phyloP scores from a whole-genome alignment of 2,888 invertebrate genomes.

The Phoronis australis region DNA sequence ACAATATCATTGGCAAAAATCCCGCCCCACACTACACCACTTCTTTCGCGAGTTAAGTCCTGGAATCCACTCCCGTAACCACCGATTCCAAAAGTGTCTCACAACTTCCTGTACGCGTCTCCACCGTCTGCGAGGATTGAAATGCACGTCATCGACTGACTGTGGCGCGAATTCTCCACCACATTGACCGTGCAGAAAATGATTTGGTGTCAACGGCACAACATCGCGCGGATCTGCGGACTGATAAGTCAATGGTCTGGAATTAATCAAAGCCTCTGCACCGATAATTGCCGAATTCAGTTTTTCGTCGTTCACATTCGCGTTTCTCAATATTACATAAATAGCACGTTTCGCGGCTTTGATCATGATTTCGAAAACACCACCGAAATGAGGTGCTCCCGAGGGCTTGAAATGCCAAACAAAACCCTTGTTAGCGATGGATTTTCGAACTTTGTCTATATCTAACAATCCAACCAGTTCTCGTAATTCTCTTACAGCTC shows the following conservation, averaged over 20 bases:
- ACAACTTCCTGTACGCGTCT: slow-evolving; percentile 3
- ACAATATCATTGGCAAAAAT: no score
- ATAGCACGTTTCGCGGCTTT: slow-evolving; percentile 40
- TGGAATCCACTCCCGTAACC: slow-evolving; percentile 3
- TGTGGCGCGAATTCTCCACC: background rate
- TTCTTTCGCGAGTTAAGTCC: background rate
- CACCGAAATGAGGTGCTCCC: slow-evolving; percentile 38
- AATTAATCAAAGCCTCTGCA: slow-evolving; percentile 9
- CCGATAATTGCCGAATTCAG: slow-evolving; percentile 4
- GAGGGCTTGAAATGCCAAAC: slow-evolving; percentile 45
- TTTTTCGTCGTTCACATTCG: background rate
- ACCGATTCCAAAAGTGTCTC: slow-evolving; percentile 3
- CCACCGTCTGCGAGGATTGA: slow-evolving; percentile 4
- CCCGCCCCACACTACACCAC: slow-evolving; percentile 6
- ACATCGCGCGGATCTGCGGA: slow-evolving; percentile 5
- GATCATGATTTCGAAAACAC: slow-evolving; percentile 43
- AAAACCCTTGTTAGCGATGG: slow-evolving; percentile 16
- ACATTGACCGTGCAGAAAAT: slow-evolving; percentile 5
- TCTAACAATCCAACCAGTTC: slow-evolving; percentile 8
- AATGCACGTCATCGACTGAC: background rate
- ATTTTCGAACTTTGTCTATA: slow-evolving; percentile 2
- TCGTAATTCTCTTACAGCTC: slow-evolving; percentile 11
- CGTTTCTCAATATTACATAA: slow-evolving; percentile 2
- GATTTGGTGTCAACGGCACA: slow-evolving; percentile 8
- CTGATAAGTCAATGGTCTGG: slow-evolving; percentile 9